A percentile compares a stretch with the other conserved stretches of the same genome.
Conservation (phyloP, 2,113 vertebrate species). For the Leucopsar rothschildi region DNA sequence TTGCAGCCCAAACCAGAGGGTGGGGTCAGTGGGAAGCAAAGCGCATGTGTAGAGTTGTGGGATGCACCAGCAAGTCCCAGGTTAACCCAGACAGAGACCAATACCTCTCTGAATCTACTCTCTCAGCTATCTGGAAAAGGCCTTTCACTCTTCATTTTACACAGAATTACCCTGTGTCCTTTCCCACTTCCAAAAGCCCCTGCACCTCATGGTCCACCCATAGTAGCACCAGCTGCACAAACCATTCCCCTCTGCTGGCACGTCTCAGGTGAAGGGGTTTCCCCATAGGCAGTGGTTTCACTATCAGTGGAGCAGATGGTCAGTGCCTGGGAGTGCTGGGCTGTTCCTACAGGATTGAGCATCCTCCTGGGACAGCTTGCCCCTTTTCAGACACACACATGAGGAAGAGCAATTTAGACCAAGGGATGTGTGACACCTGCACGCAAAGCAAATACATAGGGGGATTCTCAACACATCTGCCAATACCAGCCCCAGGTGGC, state of each 20-base stretch:
- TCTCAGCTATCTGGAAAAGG: neutral
- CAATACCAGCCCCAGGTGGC: neutral
- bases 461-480: neutral
- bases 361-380: fast-evolving
- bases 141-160: neutral
- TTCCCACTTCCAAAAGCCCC: neutral
- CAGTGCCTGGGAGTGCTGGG: neutral
- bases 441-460: neutral
- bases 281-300: fast-evolving
- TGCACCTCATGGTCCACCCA: fast-evolving
- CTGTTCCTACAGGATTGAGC: neutral
- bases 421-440: fast-evolving
- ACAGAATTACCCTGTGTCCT: neutral
- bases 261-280: neutral
- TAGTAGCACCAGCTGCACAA: neutral
- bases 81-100: fast-evolving
- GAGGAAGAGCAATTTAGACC: neutral
- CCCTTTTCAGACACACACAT: fast-evolving
- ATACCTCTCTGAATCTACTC: neutral
- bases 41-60: fast-evolving
- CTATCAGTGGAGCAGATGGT: neutral
- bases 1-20: neutral
- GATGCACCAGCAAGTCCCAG: neutral
- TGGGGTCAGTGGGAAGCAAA: neutral
- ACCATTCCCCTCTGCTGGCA: neutral